Conservation (phyloP, 1,140 invertebrate genomes). For the Drosophila mayri region DNA sequence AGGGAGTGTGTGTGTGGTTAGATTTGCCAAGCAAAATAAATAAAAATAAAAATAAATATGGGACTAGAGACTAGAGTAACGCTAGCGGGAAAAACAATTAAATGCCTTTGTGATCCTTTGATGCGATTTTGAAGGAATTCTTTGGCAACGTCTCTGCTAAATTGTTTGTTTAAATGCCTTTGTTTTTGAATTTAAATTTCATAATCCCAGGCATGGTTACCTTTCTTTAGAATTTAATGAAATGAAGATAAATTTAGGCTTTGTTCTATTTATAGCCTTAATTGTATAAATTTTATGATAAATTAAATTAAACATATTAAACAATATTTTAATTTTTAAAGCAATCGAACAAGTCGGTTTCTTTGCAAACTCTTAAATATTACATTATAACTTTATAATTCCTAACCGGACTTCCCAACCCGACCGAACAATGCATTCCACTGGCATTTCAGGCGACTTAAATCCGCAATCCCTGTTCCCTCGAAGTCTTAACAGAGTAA, state of each 20-base stretch:
- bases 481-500: constrained; percentile 22
- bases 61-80: constrained; percentile 1
- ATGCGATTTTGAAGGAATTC: constrained; percentile 32
- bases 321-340: neutral
- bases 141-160: neutral
- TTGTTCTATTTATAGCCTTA: neutral
- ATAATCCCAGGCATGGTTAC: neutral
- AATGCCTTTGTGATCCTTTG: constrained; percentile 43
- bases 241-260: neutral
- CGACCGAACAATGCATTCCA: constrained; percentile 19
- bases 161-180: constrained; percentile 3
- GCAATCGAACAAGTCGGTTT: neutral
- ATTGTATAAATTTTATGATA: neutral
- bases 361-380: neutral
- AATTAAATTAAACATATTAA: neutral
- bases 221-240: neutral
- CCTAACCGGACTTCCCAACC: neutral
- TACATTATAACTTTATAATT: neutral
- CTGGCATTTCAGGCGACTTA: constrained; percentile 29
- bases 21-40: constrained; percentile 43
- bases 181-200: neutral
- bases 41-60: constrained; percentile 26
- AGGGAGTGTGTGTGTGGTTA: constrained; percentile 23
- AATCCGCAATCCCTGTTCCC: constrained; percentile 27
- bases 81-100: constrained; percentile 34